Percentiles rank a stretch among this genome's conserved stretches.
phyloP scores from a whole-genome alignment of 2,888 invertebrate genomes.

The Chrysodeixis includens region DNA sequence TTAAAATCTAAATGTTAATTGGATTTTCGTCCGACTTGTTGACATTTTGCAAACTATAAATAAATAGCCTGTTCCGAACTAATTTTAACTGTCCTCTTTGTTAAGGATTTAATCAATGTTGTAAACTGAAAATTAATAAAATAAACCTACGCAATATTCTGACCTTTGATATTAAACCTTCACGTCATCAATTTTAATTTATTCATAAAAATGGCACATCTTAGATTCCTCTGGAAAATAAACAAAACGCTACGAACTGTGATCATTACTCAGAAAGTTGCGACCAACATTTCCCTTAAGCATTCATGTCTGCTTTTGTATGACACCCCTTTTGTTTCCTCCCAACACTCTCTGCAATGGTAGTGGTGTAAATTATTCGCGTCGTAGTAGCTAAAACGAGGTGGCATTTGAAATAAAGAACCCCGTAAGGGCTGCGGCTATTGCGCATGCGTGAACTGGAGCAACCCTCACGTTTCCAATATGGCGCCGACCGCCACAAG shows the following conservation, averaged over 20 bases:
- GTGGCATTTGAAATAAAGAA: slow-evolving; percentile 71
- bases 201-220: slow-evolving; percentile 17
- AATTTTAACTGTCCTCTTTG: slow-evolving; percentile 25
- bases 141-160: slow-evolving; percentile 6
- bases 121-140: slow-evolving; percentile 9
- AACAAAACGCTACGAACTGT: slow-evolving; percentile 44
- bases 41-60: slow-evolving; percentile 31
- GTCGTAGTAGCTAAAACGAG: slow-evolving; percentile 56
- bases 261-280: slow-evolving; percentile 35
- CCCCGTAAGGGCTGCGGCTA: slow-evolving; percentile 70
- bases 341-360: slow-evolving; percentile 58
- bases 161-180: slow-evolving; percentile 25
- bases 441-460: slow-evolving; percentile 80
- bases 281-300: slow-evolving; percentile 37
- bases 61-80: slow-evolving; percentile 29
- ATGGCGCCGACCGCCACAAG: slow-evolving; percentile 86
- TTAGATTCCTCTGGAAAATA: slow-evolving; percentile 36
- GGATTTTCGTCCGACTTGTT: slow-evolving; percentile 20
- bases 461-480: slow-evolving; percentile 82
- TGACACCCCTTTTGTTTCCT: slow-evolving; percentile 53
- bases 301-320: slow-evolving; percentile 60
- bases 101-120: slow-evolving; percentile 32
- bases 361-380: slow-evolving; percentile 56
- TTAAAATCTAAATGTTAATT: slow-evolving; percentile 21
- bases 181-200: slow-evolving; percentile 36